Base-by-base conservation (phyloP, 2,888 invertebrate species). In the Eudemis profundana region DNA sequence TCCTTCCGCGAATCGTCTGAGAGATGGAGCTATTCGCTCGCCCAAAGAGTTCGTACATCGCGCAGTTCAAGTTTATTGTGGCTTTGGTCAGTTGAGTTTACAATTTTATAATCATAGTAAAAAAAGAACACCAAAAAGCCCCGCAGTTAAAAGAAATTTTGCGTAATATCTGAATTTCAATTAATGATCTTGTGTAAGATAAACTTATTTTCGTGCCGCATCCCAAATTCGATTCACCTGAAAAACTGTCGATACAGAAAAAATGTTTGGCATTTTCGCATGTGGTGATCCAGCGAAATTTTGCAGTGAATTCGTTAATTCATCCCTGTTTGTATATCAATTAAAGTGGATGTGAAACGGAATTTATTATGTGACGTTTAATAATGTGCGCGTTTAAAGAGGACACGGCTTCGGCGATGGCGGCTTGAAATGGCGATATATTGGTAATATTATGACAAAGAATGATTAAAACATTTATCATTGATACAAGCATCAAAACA, bases 311-410 rank as follows among this genome's bases (percentile, higher is more conserved):
- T 66, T 72, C 74, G 72, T 76, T 78, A 74, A 78, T 75, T 74
- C 75, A 74, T 74, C 72, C 72, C 70, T 74, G 72, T 78, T 74
- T 74, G 75, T 73, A 71, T 74, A 72, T 77, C 74, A 75, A 76
- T 74, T 74, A 77, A 72, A 73, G 76, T 78, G 72, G 74, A 77
- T 70, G 75, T 70, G 74, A 73, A 78, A 74, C 73, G 67, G 75
- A 78, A 77, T 80, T 72, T 76, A 72, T 74, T 72, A 78, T 76
- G 71, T 66, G 68, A 51, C 23, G 15, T 46, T 47, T 65, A 47
- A 47, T 54, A 40, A 60, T 46, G 36, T 38, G 10, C 19, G n/a
- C 38, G 8, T 51, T 54, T 12, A 36, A 54, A 56, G 46, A 19
- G 57, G 44, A 46, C 33, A 33, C 8, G 10, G 29, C 17, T n/a